Conservation (phyloP, 1,140 invertebrate genomes). For the Notospermus geniculatus region DNA sequence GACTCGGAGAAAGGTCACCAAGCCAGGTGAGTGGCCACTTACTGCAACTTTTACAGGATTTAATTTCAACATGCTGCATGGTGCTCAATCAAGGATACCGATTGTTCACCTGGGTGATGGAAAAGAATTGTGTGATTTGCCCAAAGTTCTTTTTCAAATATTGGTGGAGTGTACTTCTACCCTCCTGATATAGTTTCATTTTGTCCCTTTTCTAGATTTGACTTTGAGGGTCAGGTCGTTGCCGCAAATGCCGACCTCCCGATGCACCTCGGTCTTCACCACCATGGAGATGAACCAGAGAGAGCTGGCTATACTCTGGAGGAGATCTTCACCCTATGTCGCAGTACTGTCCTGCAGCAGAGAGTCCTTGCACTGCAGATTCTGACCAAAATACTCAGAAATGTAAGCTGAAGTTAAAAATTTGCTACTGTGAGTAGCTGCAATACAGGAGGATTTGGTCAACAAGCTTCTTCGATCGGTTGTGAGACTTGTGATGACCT, state of each 20-base stretch:
- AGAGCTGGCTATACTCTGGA: constrained; percentile 78
- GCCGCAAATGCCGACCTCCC: constrained; percentile 59
- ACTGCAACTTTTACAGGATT: not conserved
- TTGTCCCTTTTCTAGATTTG: constrained; percentile 39
- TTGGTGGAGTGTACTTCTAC: too few species aligned
- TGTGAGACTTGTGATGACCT: too few species aligned
- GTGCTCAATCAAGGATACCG: too few species aligned
- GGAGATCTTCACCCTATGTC: constrained; percentile 77
- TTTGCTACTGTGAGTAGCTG: not conserved
- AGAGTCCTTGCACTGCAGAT: constrained; percentile 74
- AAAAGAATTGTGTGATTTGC: too few species aligned
- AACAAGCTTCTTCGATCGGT: not conserved
- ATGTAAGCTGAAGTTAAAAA: constrained; percentile 53
- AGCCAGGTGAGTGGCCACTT: not conserved
- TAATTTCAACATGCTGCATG: not conserved
- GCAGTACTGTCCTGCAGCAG: constrained; percentile 71
- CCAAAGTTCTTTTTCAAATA: too few species aligned
- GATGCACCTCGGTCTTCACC: constrained; percentile 71
- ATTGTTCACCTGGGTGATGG: too few species aligned
- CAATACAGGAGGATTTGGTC: not conserved
- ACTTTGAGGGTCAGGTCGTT: constrained; percentile 47
- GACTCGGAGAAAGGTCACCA: not conserved
- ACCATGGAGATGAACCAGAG: constrained; percentile 88
- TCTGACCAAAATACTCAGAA: constrained; percentile 74
- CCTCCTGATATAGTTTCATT: too few species aligned